Conservation (phyloP, 2,888 invertebrate species). For the Xestobium rufovillosum region DNA sequence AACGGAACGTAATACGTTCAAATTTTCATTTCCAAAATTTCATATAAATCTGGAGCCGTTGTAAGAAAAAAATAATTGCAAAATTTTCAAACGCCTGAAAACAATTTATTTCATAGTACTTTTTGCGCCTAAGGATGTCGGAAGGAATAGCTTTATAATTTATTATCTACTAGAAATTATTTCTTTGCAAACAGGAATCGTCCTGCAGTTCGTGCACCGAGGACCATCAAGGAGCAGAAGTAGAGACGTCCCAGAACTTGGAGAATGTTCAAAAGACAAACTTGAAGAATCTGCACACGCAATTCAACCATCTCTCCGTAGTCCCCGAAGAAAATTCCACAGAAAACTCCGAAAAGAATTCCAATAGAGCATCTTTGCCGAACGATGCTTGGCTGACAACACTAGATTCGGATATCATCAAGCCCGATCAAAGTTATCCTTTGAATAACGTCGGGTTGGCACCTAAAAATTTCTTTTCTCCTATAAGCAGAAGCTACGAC, state of each 20-base stretch:
- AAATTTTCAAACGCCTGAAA: too few relatives aligned
- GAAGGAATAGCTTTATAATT: too few relatives aligned
- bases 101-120: too few relatives aligned
- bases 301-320: slow-evolving; percentile 68
- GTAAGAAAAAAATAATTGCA: too few relatives aligned
- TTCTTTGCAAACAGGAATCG: too few relatives aligned
- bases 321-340: slow-evolving; percentile 63
- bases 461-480: slow-evolving; percentile 29
- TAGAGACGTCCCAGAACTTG: slow-evolving; percentile 41
- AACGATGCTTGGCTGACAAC: slow-evolving; percentile 27
- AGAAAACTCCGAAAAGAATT: slow-evolving; percentile 40
- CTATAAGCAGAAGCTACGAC: slow-evolving; percentile 35
- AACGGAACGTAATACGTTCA: too few relatives aligned
- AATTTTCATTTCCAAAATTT: too few relatives aligned
- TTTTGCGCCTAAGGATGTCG: too few relatives aligned
- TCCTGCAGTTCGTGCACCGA: slow-evolving; percentile 35
- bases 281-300: slow-evolving; percentile 46
- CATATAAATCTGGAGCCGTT: too few relatives aligned
- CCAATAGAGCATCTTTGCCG: slow-evolving; percentile 27
- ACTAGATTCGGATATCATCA: slow-evolving; percentile 31
- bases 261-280: slow-evolving; percentile 44
- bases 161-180: too few relatives aligned
- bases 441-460: slow-evolving; percentile 32
- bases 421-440: slow-evolving; percentile 42
- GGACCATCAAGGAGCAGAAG: slow-evolving; percentile 38